These are phyloP conservation scores for Shinisaurus crocodilurus DNA, from an alignment of 2,113 vertebrate species.

Conservation along the genomic window DNA sequence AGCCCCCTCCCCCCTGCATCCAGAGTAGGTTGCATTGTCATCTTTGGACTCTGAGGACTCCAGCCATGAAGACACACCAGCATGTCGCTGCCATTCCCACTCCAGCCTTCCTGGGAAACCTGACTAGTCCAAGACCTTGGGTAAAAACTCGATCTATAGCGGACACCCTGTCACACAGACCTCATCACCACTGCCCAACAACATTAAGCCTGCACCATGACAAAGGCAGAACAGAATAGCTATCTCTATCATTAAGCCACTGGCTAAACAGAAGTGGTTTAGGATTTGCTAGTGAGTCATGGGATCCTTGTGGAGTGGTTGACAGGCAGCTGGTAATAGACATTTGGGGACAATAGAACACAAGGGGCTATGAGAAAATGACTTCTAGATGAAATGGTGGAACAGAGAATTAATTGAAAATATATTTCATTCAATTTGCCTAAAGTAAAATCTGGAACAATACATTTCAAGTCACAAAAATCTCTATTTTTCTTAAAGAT, in stretches of 20 bases:
- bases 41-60: too few relatives aligned
- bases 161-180: too few relatives aligned
- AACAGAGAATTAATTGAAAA: not conserved
- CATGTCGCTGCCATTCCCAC: too few relatives aligned
- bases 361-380: not conserved
- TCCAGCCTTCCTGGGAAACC: too few relatives aligned
- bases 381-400: not conserved
- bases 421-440: not conserved
- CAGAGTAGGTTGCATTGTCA: too few relatives aligned
- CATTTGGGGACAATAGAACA: not conserved
- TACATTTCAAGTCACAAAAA: not conserved
- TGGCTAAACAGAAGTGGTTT: not conserved
- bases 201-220: too few relatives aligned
- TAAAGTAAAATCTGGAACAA: not conserved
- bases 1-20: too few relatives aligned
- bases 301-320: not conserved
- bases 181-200: too few relatives aligned
- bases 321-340: not conserved
- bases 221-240: too few relatives aligned
- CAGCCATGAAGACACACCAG: too few relatives aligned
- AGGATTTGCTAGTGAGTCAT: not conserved
- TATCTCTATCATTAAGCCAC: not conserved
- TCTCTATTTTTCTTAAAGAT: not conserved
- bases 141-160: too few relatives aligned
- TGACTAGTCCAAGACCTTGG: too few relatives aligned